Evolutionary conservation across 2,113 vertebrate genomes (phyloP), one percentile per base, ranked within the genome.

Genomic region (Phaethon lepturus): DNA sequence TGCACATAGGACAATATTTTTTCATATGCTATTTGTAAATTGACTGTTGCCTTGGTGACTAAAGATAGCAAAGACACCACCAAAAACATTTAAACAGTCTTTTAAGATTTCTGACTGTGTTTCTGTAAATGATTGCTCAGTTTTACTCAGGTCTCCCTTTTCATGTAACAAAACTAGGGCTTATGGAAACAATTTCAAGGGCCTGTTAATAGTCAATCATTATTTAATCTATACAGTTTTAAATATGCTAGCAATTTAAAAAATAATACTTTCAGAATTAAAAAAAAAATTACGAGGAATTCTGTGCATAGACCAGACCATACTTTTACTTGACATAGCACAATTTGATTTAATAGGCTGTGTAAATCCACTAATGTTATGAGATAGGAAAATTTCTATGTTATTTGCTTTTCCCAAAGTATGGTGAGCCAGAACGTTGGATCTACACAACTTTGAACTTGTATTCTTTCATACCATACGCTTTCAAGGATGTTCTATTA

Each of bases 381-480:
- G 26, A 53, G 52, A 44, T 20, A 10, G 4, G 25, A 55, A 35
- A 24, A 42, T 59, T 8, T 64, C 49, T 31, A 4, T 44, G 44
- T 31, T 35, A 11, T 7, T 71, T 69, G 63, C 52, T 35, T 40
- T 64, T 69, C 38, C 28, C 24, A 11, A 31, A 31, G 31, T 23
- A 10, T 1, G 3, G 33, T 5, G n/a, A 73, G 45, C 67, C 40
- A 28, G 53, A n/a, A 18, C 38, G 1, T 0, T 14, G 38, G 17
- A 4, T 38, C 49, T 28, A 60, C 68, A 14, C 20, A 38, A 3
- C 20, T 9, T n/a, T 28, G 38, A n/a, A 12, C 64, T n/a, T 1
- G 28, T 33, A n/a, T 17, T 33, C 47, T 25, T 19, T 40, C 18
- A 2, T 8, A 24, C 40, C 11, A 2, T 6, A 3, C 1, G 8